These are phyloP conservation scores for Pectinophora gossypiella DNA, from an alignment of 1,140 invertebrate genomes.

Conservation along the genomic window DNA sequence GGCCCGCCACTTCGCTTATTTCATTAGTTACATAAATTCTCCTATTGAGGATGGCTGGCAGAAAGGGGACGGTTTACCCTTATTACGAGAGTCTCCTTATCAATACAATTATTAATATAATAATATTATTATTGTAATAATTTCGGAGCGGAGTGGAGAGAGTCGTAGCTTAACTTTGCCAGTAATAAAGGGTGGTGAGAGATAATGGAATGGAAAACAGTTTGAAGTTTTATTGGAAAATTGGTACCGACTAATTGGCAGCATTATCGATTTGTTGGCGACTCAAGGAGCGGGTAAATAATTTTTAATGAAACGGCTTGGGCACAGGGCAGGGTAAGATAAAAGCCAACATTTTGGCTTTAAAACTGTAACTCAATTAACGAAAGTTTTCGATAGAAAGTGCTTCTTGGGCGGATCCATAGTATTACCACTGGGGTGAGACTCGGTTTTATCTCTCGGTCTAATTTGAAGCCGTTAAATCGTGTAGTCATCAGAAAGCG, in stretches of 20 bases:
- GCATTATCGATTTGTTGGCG: conserved; percentile 65
- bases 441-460: no score
- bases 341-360: neutral
- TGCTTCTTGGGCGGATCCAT: no score
- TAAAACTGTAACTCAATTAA: conserved; percentile 24
- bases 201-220: conserved; percentile 75
- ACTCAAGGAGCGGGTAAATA: conserved; percentile 45
- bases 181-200: conserved; percentile 72
- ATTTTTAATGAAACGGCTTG: conserved; percentile 34
- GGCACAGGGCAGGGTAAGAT: neutral
- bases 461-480: no score
- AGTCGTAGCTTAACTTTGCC: conserved; percentile 70
- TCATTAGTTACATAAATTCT: conserved; percentile 75
- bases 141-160: conserved; percentile 64
- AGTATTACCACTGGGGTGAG: no score
- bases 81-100: conserved; percentile 75
- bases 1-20: conserved; percentile 66
- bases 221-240: conserved; percentile 75
- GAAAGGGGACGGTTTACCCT: conserved; percentile 74
- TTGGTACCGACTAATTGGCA: conserved; percentile 72
- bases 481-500: neutral
- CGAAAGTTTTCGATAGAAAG: conserved; percentile 20
- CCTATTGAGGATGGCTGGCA: conserved; percentile 73
- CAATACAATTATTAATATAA: conserved; percentile 75
- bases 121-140: conserved; percentile 76